Evolutionary conservation across 2,113 vertebrate genomes (phyloP), one percentile per base, ranked within the genome.

Genomic region (Ophthalmotilapia sp.): DNA sequence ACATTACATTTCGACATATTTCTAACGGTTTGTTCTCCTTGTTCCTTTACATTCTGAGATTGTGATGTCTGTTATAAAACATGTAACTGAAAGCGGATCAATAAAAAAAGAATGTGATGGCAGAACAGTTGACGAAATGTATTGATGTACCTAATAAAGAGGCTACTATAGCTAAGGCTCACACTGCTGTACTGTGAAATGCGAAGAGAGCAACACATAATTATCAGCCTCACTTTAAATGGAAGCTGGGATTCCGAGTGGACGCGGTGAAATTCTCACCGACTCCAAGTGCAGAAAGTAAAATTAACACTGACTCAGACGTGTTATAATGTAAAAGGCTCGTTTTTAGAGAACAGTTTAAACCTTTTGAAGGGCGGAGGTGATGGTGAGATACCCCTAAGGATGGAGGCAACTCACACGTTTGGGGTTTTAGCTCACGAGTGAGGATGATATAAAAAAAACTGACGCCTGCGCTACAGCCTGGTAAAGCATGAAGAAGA

Each of bases 391-490:
- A 19, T 49, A 29, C 3, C 14, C 10, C 21, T 47, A 75, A 29
- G 40, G 42, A 47, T 49, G 42, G 23, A 75, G 45, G 45, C 26
- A n/a, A 77, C 26, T 33, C 2, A n/a, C 15, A 19, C 1, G 45
- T 31, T 51, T 77, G 73, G 2, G 17, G 17, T 77, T 77, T 51
- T 31, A 73, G 2, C 45, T 49, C 73, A 77, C 3, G 5, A n/a
- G 2, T 51, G 15, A 51, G 6, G 26, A 77, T 77, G 1, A 33
- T 51, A 31, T 49, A 8, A 49, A 8, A 29, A 36, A 31, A 17
- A 6, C 0, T 47, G 9, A 47, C 40, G 1, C 0, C 0, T 17
- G 23, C 7, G 1, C 21, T 75, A 17, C 23, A 31, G 42, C 23
- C 4, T 19, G 23, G 15, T 31, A 31, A 47, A 47, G 42, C 26